These are phyloP conservation scores for Serranus cabrilla DNA, from an alignment of 2,797 vertebrate genomes.

Conservation along the genomic window DNA sequence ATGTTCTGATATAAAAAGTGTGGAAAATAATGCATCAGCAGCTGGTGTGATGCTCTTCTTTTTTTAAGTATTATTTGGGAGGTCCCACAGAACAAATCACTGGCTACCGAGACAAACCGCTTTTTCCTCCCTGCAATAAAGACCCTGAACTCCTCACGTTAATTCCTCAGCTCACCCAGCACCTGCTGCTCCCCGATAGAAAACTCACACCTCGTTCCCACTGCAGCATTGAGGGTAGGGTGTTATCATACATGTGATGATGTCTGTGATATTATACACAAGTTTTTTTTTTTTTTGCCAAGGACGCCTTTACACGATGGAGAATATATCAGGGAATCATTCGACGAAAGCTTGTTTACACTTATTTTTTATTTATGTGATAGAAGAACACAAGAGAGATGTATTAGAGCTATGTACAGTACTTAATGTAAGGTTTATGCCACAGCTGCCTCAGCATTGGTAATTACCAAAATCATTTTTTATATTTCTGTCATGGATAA, in stretches of 20 bases:
- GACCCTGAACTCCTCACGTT: slow-evolving; percentile 14
- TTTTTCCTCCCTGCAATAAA: slow-evolving; percentile 20
- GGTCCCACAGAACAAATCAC: slow-evolving; percentile 2
- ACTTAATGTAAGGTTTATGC: too few relatives aligned
- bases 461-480: too few relatives aligned
- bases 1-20: not conserved
- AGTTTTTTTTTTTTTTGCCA: too few relatives aligned
- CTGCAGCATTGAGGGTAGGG: not conserved
- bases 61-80: not conserved
- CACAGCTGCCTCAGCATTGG: too few relatives aligned
- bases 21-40: not conserved
- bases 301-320: too few relatives aligned
- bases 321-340: too few relatives aligned
- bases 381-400: too few relatives aligned
- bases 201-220: not conserved
- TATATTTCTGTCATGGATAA: too few relatives aligned
- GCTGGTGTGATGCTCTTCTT: not conserved
- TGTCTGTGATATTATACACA: not conserved
- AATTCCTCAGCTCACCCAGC: slow-evolving; percentile 13
- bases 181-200: slow-evolving; percentile 16
- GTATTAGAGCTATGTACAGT: too few relatives aligned
- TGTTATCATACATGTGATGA: not conserved
- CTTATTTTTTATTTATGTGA: too few relatives aligned
- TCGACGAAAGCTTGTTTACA: too few relatives aligned
- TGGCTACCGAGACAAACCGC: not conserved